Base-by-base conservation (phyloP, 2,888 invertebrate genomes). In the Mimachlamys varia region DNA sequence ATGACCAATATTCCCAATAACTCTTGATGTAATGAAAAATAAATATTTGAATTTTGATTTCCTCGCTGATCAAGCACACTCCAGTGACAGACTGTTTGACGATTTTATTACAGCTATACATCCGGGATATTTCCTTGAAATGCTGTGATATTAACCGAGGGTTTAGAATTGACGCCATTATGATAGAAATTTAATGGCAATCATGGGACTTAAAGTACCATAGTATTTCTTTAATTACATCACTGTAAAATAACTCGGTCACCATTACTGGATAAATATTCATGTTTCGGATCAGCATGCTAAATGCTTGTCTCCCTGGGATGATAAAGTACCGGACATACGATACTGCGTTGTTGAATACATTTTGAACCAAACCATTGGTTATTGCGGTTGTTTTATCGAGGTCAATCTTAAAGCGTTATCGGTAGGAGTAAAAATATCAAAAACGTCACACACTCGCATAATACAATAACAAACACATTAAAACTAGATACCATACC, bases 1-100 rank as follows among this genome's bases (percentile, higher is more conserved):
- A 53, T 44, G 53, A 53, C 53, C 53, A 19, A 19, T 53, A 15
- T 53, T 53, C 4, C 62, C 22, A 62, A 62, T 62, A 7, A n/a
- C 62, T 2, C 7, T 7, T 62, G 7, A 22, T 22, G 3, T 22
- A 62, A 62, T 62, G n/a, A 62, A n/a, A 62, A n/a, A 22, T 62
- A 62, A 53, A 62, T 62, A 62, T 62, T 62, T 62, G 62, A 62
- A n/a, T n/a, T 62, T 62, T n/a, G 62, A 19, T 7, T 62, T 62
- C 22, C n/a, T 3, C 22, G 22, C 0, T 62, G 62, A 62, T 62
- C 22, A 62, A 22, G 22, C 22, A 62, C n/a, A 7, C 17, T 10
- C 22, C 7, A 3, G 22, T 62, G 62, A 62, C 10, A 17, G 62
- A 62, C 22, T 62, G 7, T 62, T 22, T 62, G 53, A 19, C 17